Percentiles rank a stretch among this genome's conserved stretches.
These are phyloP conservation scores for Whitmania pigra DNA, from an alignment of 1,140 invertebrate species.

Conservation along the genomic window DNA sequence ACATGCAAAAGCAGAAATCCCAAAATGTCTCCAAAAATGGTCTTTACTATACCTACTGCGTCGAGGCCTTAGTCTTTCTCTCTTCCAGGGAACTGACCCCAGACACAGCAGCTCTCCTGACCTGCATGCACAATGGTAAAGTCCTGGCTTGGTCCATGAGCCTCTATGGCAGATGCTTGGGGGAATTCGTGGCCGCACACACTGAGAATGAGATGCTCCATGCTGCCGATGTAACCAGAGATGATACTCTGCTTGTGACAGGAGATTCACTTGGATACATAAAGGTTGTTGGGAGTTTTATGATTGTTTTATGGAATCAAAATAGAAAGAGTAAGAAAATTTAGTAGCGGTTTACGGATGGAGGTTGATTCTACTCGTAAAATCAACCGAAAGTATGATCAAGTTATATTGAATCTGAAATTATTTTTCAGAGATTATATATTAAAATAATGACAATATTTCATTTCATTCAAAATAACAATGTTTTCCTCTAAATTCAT, in stretches of 20 bases:
- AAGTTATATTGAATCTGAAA: too few species aligned
- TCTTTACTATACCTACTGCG: background rate
- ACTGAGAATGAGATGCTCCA: conserved; percentile 3
- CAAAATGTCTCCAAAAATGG: too few species aligned
- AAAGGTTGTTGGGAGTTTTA: conserved; percentile 1
- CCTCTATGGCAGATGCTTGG: conserved; percentile 14
- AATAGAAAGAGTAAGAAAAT: too few species aligned
- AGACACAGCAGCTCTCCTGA: background rate
- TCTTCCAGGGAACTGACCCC: background rate
- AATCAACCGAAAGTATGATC: too few species aligned
- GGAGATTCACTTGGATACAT: conserved; percentile 20
- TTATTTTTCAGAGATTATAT: too few species aligned
- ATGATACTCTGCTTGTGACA: conserved; percentile 20
- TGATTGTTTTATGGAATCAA: too few species aligned
- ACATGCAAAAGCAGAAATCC: too few species aligned
- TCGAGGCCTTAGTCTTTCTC: conserved; percentile 8
- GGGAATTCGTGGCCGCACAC: conserved; percentile 15
- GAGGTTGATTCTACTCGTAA: too few species aligned
- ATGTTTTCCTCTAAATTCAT: too few species aligned
- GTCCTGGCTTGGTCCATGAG: conserved; percentile 18
- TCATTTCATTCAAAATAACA: too few species aligned
- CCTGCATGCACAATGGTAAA: conserved; percentile 16
- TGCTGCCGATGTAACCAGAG: background rate
- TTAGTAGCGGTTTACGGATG: too few species aligned
- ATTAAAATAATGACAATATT: too few species aligned